Base-by-base conservation (phyloP, 2,113 vertebrate genomes). In the Arothron firmamentum region DNA sequence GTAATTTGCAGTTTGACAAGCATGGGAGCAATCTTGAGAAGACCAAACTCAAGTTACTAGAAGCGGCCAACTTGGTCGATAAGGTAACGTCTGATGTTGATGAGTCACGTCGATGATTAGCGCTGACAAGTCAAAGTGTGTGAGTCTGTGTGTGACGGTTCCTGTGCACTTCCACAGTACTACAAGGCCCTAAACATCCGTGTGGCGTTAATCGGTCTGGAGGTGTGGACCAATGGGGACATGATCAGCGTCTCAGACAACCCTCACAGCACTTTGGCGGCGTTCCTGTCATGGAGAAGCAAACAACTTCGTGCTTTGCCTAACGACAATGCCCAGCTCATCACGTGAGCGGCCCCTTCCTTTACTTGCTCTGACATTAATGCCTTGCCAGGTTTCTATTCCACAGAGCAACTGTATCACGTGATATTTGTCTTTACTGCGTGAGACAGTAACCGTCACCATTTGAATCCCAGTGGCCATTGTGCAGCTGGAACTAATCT, bases 321-420 rank as follows among this genome's bases (percentile, higher is more conserved):
- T 43, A 94, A 99, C 0, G 97, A 99, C 87, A 99, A 99, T 0
- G 94, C 96, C 58, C 97, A 99, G n/a, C 87, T 99, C 23, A 89
- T 99, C 88, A 98, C 96, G 96, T 99, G 68, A 87, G 91, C 59
- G 48, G 10, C 13, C 19, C 19, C 14, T 10, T 14, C 14, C 21
- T 56, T 57, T 41, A 23, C 6, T 23, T 19, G 9, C 17, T 20
- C 13, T 47, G 2, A 4, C 8, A 1, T n/a, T 6, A 47, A 47
- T 47, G 45, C 3, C 15, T n/a, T 47, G 16, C 9, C 45, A 17
- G 14, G 18, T 11, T 17, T 14, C 10, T 1, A 2, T 42, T 41
- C 57, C 7, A 3, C 15, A 12, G 48, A 23, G 19, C 14, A 57
- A 11, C 55, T 31, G 21, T 50, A 34, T 52, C 52, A 21, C 2